Evolutionary conservation across 2,797 vertebrate species (phyloP).

Genomic region (Kryptopterus vitreolus): DNA sequence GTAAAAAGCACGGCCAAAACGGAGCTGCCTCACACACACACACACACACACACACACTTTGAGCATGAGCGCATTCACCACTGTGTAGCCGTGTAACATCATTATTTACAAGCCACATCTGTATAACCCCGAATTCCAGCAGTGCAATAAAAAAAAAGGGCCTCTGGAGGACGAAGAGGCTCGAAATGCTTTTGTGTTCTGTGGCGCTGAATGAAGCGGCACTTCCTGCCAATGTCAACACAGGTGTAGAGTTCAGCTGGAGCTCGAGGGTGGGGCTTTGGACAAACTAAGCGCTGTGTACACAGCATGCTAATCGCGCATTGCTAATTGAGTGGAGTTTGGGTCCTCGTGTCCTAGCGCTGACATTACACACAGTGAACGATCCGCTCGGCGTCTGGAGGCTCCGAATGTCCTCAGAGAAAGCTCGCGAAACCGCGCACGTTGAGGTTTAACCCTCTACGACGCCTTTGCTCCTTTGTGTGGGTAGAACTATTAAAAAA

Average conservation of each 20-base stretch:
- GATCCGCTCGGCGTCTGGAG: slow-evolving; percentile 47
- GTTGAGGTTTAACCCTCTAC: slow-evolving; percentile 13
- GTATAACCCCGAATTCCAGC: slow-evolving; percentile 30
- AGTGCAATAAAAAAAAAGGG: slow-evolving; percentile 2
- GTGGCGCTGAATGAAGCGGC: slow-evolving; percentile 47
- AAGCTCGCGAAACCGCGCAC: background rate
- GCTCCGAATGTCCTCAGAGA: slow-evolving; percentile 10
- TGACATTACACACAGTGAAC: slow-evolving; percentile 47
- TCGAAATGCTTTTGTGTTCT: slow-evolving; percentile 59
- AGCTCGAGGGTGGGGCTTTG: slow-evolving; percentile 58
- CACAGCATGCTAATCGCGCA: slow-evolving; percentile 64
- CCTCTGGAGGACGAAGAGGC: slow-evolving; percentile 17
- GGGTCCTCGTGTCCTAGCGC: slow-evolving; percentile 58
- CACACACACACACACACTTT: background rate
- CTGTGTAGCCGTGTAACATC: background rate
- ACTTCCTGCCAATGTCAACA: slow-evolving; percentile 69
- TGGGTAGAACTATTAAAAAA: slow-evolving; percentile 48
- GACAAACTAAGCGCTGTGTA: slow-evolving; percentile 57
- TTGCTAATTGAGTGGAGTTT: slow-evolving; percentile 58
- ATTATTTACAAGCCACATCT: slow-evolving; percentile 37
- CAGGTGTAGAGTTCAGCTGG: slow-evolving; percentile 62
- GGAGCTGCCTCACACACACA: background rate
- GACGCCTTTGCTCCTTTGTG: slow-evolving; percentile 35
- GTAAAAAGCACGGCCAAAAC: background rate
- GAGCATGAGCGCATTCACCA: background rate